Percentiles rank a stretch among this genome's conserved stretches.
Conservation (phyloP, 2,113 vertebrate species). For the Lontra canadensis region DNA sequence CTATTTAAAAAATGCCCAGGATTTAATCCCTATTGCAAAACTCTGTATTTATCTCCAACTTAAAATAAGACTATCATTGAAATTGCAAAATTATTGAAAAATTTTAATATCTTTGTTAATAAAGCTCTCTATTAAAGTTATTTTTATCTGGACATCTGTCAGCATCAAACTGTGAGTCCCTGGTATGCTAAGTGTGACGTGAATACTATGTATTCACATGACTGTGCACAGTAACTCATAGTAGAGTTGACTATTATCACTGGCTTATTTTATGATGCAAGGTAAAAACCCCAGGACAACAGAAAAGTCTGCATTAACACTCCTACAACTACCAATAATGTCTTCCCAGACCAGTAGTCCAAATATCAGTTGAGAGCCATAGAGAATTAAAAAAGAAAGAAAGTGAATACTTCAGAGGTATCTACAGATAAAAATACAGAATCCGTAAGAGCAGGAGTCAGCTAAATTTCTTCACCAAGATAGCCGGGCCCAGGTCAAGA, state of each 20-base stretch:
- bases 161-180: background rate
- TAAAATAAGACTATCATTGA: slow-evolving; percentile 40
- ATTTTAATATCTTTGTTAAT: background rate
- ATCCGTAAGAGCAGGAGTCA: background rate
- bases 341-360: background rate
- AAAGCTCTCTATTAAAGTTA: background rate
- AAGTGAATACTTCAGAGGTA: background rate
- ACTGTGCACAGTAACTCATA: background rate
- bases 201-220: background rate
- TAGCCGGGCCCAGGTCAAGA: background rate
- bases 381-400: background rate
- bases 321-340: background rate
- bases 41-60: background rate
- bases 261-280: background rate
- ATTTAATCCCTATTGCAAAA: background rate
- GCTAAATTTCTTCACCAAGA: background rate
- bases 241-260: background rate
- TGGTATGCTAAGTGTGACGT: background rate
- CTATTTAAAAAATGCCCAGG: background rate
- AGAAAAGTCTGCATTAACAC: background rate
- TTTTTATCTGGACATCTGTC: background rate
- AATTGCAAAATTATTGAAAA: slow-evolving; percentile 36
- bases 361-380: background rate
- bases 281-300: background rate
- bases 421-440: background rate